Conservation (phyloP, 1,140 invertebrate species). For the Drosophila navojoa region DNA sequence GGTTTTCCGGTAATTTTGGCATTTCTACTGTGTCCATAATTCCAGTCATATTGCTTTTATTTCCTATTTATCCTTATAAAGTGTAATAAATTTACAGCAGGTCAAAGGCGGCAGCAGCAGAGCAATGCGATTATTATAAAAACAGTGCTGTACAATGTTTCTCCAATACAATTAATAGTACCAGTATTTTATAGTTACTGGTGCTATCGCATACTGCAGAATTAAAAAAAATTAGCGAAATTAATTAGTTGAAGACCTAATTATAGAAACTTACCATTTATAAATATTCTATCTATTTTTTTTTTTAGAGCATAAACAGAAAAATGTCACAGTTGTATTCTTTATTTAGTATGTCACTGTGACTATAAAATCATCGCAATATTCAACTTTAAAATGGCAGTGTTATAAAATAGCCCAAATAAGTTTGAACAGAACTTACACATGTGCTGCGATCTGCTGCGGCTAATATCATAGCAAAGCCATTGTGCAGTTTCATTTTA, state of each 20-base stretch:
- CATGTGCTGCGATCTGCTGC: constrained; percentile 29
- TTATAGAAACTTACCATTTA: not conserved
- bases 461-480: constrained; percentile 15
- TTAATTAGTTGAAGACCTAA: not conserved
- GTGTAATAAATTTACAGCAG: constrained; percentile 73
- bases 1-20: constrained; percentile 85
- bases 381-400: not conserved
- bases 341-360: not conserved
- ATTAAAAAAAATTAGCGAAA: not conserved
- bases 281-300: not conserved
- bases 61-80: constrained; percentile 39
- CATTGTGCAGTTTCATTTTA: constrained; percentile 6
- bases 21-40: constrained; percentile 83
- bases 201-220: not conserved
- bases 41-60: constrained; percentile 70
- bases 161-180: not conserved
- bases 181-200: constrained; percentile 1
- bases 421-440: constrained; percentile 22
- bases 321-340: too few relatives aligned
- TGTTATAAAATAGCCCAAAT: not conserved
- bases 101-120: constrained; percentile 42
- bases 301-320: too few relatives aligned
- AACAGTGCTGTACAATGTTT: constrained; percentile 16
- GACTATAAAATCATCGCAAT: not conserved
- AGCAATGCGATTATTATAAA: constrained; percentile 46